Percentiles rank a stretch among this genome's conserved stretches.
These are phyloP conservation scores for Molothrus ater DNA, from an alignment of 2,797 vertebrate genomes.

Conservation along the genomic window DNA sequence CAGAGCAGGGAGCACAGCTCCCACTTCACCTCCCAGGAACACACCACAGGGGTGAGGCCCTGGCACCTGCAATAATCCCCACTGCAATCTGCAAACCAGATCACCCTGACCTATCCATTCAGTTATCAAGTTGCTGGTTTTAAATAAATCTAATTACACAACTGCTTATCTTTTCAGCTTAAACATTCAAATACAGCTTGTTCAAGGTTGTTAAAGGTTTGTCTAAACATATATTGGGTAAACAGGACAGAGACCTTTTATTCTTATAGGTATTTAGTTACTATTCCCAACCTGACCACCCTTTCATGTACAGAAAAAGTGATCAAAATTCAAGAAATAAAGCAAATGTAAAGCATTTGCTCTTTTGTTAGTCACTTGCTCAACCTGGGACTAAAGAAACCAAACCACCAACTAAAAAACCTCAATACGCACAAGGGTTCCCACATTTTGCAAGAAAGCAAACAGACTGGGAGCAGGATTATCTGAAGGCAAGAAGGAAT, in stretches of 20 bases:
- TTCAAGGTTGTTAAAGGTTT: background rate
- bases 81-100: background rate
- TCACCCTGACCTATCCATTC: background rate
- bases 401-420: background rate
- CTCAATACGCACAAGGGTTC: background rate
- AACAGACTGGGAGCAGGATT: background rate
- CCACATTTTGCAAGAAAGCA: constrained; percentile 26
- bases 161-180: background rate
- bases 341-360: background rate
- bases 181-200: background rate
- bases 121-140: background rate
- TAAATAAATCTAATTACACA: background rate
- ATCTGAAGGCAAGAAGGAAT: constrained; percentile 21
- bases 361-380: background rate
- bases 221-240: background rate
- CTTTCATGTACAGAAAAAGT: background rate
- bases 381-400: background rate
- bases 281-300: background rate
- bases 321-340: background rate
- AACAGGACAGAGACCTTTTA: background rate
- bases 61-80: background rate
- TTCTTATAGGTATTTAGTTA: background rate
- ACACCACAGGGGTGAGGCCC: background rate
- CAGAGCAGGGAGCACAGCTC: background rate
- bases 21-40: background rate